A percentile compares a stretch with the other conserved stretches of the same genome.
phyloP scores from a whole-genome alignment of 2,113 vertebrate genomes.

The Phylloscopus trochilus region DNA sequence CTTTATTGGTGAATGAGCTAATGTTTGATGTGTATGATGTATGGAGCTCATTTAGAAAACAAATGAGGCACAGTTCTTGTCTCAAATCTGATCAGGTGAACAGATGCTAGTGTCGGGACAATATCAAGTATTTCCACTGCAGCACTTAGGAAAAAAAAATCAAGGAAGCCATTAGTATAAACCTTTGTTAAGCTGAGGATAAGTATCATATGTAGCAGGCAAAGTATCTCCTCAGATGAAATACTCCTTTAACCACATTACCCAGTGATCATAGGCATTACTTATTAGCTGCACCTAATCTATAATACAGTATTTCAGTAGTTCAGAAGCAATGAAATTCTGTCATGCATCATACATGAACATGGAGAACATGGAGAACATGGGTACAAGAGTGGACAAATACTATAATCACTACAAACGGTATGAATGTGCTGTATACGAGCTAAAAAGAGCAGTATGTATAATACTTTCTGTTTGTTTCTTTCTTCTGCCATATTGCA shows the following conservation, averaged over 20 bases:
- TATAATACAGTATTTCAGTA: neutral
- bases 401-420: neutral
- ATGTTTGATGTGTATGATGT: neutral
- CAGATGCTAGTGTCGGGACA: neutral
- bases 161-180: constrained; percentile 8
- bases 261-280: neutral
- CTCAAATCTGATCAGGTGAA: neutral
- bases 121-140: neutral
- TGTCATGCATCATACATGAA: neutral
- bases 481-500: neutral
- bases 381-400: neutral
- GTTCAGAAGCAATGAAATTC: neutral
- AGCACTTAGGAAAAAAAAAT: constrained; percentile 35
- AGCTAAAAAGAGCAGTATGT: neutral
- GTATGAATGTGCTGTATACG: neutral
- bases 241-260: constrained; percentile 65
- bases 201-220: constrained; percentile 54
- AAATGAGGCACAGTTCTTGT: neutral
- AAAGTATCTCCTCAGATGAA: constrained; percentile 55
- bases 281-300: neutral
- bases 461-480: neutral
- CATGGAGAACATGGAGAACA: neutral
- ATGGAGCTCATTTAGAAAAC: neutral
- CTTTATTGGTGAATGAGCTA: neutral
- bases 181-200: neutral